These are phyloP conservation scores for Morinoia aosen DNA, from an alignment of 2,888 invertebrate species.

Conservation along the genomic window DNA sequence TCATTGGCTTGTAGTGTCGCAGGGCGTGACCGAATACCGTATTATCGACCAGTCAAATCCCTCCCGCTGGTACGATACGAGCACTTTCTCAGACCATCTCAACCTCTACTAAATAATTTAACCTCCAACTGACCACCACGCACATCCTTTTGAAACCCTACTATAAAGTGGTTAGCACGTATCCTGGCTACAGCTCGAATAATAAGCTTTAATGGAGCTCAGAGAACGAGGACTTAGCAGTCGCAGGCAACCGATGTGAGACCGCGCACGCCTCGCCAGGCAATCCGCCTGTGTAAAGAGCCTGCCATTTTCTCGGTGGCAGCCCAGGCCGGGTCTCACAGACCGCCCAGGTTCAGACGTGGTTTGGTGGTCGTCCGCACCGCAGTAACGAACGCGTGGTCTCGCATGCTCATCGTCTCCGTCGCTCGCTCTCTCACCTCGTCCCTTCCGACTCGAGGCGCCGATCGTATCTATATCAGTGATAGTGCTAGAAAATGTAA, in stretches of 20 bases:
- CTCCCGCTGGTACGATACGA: not conserved
- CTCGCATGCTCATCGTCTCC: not conserved
- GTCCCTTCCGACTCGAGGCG: not conserved
- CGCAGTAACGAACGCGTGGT: not conserved
- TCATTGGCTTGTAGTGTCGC: constrained; percentile 41
- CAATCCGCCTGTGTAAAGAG: not conserved
- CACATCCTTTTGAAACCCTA: not conserved
- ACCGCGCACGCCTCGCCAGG: not conserved
- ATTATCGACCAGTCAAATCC: constrained; percentile 32
- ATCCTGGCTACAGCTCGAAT: not conserved
- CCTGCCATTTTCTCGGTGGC: constrained; percentile 47
- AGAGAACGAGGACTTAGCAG: not conserved
- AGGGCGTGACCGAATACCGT: constrained; percentile 12
- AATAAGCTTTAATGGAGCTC: not conserved
- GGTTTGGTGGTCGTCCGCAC: constrained; percentile 9
- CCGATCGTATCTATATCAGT: not conserved
- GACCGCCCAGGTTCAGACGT: constrained; percentile 33
- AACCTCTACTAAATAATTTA: not conserved
- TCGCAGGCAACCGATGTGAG: constrained; percentile 13
- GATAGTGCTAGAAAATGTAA: not conserved
- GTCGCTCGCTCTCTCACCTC: not conserved
- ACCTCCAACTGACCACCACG: not conserved
- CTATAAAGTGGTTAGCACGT: not conserved
- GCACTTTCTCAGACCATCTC: not conserved
- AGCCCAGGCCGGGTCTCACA: not conserved